Evolutionary conservation across 1,140 invertebrate genomes (phyloP), one percentile per base, ranked within the genome.

Genomic region (Goniozus legneri): DNA sequence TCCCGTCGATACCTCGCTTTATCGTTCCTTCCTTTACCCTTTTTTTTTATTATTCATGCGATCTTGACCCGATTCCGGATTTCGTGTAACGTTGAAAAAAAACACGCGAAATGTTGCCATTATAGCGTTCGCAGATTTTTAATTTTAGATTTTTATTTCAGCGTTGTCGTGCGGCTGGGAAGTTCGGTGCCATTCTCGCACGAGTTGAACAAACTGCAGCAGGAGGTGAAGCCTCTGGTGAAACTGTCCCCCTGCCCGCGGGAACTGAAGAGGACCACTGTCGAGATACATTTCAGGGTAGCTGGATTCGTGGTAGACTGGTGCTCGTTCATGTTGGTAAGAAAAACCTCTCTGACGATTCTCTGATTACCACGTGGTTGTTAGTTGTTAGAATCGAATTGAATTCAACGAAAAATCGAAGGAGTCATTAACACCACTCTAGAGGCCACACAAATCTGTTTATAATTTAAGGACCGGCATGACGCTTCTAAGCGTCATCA

Each of bases 251-350:
- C 80, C 6, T 95, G 92, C 62, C 89, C 90, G 0, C 66, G 84
- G 36, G 82, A 88, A 52, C 92, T 89, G 58, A 94, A 93, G 65
- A 77, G 87, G 51, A 92, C 90, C 0, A 88, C 87, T 0, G 88
- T 89, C 0, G 91, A 95, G 65, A 80, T 87, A 58, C 77, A 87
- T 16, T 95, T 95, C 68, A 78, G 89, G 53, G 82, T 86, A 45
- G 82, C 84, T 14, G 82, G 83, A 8, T 87, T 94, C 58, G 79
- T 83, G 22, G 66, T 93, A 13, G 92, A 95, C 67, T 95, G 92
- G 92, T 95, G 92, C 60, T 84, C 85, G 38, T 94, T 95, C 64
- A 79, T 83, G 70, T 75, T 94, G 76, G 88, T 90, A 69, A 73
- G 77, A 66, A 40, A 27, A 4, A 10, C 24, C 24, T 10, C 4